Conservation (phyloP, 2,797 vertebrate species). For the Nothura maculosa region DNA sequence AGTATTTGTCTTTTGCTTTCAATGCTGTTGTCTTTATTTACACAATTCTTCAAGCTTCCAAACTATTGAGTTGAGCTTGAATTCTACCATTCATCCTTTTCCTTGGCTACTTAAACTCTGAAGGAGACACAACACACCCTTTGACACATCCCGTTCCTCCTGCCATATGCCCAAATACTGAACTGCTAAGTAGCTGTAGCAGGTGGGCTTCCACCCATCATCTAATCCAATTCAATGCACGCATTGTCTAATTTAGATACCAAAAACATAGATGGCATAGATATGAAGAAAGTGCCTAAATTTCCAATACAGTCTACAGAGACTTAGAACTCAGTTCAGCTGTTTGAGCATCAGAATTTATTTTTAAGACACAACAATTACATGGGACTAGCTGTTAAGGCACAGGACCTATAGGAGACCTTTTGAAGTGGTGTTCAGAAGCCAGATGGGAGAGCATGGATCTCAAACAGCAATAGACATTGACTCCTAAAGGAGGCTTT, state of each 20-base stretch:
- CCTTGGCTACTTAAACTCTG: neutral
- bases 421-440: neutral
- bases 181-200: neutral
- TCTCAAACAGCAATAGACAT: neutral
- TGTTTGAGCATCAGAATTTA: neutral
- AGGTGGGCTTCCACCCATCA: fast-evolving
- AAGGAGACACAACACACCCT: neutral
- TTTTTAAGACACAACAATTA: neutral
- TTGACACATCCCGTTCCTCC: neutral
- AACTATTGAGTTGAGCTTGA: constrained; percentile 3
- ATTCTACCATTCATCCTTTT: neutral
- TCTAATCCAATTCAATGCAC: too few species aligned
- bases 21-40: constrained; percentile 24
- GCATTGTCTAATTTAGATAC: neutral
- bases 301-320: neutral
- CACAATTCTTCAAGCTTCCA: constrained; percentile 32
- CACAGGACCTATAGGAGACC: neutral
- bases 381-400: neutral
- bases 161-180: neutral
- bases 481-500: neutral
- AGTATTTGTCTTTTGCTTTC: constrained; percentile 29
- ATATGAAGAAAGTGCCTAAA: neutral
- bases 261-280: neutral
- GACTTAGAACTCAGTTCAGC: neutral
- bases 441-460: neutral